These are phyloP conservation scores for Pseudomyrmex gracilis DNA, from an alignment of 1,140 invertebrate species.

Conservation along the genomic window DNA sequence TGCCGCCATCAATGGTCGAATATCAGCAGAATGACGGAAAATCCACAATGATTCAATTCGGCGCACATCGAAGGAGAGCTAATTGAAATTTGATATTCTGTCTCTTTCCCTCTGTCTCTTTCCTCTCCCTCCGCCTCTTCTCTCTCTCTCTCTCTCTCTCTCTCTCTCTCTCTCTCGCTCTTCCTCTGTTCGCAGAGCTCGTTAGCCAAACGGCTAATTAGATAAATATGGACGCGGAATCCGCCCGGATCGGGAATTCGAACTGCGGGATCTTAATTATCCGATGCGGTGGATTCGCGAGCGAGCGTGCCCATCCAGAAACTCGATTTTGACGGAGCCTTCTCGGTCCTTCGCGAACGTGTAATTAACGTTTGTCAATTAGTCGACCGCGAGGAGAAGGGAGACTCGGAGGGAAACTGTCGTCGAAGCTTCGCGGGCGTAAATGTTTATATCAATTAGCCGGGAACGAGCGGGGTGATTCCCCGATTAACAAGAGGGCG, in stretches of 20 bases:
- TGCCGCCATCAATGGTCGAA: neutral
- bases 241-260: slow-evolving; percentile 46
- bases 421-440: slow-evolving; percentile 25
- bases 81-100: slow-evolving; percentile 42
- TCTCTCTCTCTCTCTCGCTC: neutral
- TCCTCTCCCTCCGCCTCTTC: neutral
- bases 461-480: neutral
- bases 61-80: neutral
- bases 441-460: slow-evolving; percentile 58
- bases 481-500: slow-evolving; percentile 29
- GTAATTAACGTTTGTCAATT: slow-evolving; percentile 59
- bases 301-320: slow-evolving; percentile 34
- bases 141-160: neutral
- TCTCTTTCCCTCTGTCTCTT: neutral
- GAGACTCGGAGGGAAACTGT: slow-evolving; percentile 26
- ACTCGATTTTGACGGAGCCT: slow-evolving; percentile 53
- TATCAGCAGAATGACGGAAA: neutral
- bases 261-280: slow-evolving; percentile 56
- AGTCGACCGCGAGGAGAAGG: slow-evolving; percentile 6
- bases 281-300: slow-evolving; percentile 27
- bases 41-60: slow-evolving; percentile 32
- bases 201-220: slow-evolving; percentile 53
- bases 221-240: slow-evolving; percentile 53
- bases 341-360: slow-evolving; percentile 35
- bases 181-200: slow-evolving; percentile 15